Percentiles rank a stretch among this genome's conserved stretches.
Conservation (phyloP, 1,140 invertebrate genomes). For the Tenebrio molitor region DNA sequence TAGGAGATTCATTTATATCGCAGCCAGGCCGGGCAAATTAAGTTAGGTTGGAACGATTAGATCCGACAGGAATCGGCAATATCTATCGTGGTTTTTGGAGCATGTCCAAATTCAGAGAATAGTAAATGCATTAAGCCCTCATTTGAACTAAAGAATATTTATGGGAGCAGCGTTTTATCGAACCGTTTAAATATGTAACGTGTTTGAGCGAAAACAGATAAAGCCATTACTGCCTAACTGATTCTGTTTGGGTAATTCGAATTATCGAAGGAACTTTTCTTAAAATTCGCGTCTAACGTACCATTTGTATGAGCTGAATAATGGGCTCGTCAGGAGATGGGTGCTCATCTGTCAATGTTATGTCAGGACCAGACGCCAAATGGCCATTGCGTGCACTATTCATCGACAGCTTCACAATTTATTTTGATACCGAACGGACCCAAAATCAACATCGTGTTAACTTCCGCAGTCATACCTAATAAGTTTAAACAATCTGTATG, state of each 20-base stretch:
- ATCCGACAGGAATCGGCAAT: constrained; percentile 15
- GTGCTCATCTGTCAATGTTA: constrained; percentile 3
- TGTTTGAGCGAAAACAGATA: neutral
- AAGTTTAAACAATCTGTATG: neutral
- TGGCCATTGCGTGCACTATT: constrained; percentile 10
- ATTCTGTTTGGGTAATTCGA: neutral
- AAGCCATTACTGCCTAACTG: neutral
- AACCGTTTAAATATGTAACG: constrained; percentile 34
- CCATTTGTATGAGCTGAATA: neutral
- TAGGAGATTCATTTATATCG: constrained; percentile 31
- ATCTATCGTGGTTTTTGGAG: constrained; percentile 36
- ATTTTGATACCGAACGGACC: neutral
- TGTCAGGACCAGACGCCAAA: neutral
- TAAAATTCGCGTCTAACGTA: neutral
- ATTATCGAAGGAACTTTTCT: too few species aligned
- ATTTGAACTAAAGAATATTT: constrained; percentile 35
- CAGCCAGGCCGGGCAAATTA: constrained; percentile 5
- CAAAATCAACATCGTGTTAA: constrained; percentile 4
- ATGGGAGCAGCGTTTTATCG: constrained; percentile 1
- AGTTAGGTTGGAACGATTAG: constrained; percentile 28
- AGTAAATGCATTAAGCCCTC: constrained; percentile 38
- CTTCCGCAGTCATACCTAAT: neutral
- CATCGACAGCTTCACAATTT: constrained; percentile 1
- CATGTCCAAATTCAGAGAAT: constrained; percentile 29
- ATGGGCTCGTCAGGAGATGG: neutral